Evolutionary conservation across 2,113 vertebrate species (phyloP).

Genomic region (Bos taurus): DNA sequence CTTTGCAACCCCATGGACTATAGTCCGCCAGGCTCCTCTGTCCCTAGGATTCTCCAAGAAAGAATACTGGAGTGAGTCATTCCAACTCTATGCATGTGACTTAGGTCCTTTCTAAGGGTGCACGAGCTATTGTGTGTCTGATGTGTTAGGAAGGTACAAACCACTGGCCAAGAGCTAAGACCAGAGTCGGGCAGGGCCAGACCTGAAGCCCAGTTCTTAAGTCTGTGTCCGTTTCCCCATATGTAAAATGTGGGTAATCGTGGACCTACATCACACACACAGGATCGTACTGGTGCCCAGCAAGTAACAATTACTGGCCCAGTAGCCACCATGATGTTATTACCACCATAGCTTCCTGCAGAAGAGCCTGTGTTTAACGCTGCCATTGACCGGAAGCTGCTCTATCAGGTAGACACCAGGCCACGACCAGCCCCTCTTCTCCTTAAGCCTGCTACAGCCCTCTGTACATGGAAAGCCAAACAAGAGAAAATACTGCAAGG

Average conservation of each 20-base stretch:
- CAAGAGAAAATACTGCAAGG: neutral
- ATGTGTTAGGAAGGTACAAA: neutral
- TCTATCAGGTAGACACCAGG: no score
- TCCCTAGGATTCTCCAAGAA: neutral
- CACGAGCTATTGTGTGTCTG: neutral
- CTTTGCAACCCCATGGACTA: neutral
- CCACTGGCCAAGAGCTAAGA: neutral
- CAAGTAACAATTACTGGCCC: fast-evolving
- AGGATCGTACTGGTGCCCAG: neutral
- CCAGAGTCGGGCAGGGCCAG: neutral
- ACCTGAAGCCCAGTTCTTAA: neutral
- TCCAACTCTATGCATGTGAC: neutral
- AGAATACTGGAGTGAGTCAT: neutral
- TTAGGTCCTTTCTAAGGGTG: fast-evolving
- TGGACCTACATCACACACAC: neutral
- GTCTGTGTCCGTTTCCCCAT: neutral
- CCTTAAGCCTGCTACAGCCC: neutral
- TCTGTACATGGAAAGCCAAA: fast-evolving
- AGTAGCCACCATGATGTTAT: fast-evolving
- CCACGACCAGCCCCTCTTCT: neutral
- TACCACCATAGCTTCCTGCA: neutral
- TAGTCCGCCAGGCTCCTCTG: neutral
- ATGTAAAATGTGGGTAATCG: neutral
- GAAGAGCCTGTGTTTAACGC: neutral
- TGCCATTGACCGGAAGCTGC: neutral